Evolutionary conservation across 2,797 vertebrate species (phyloP).

Genomic region (Galagoides demidoff): DNA sequence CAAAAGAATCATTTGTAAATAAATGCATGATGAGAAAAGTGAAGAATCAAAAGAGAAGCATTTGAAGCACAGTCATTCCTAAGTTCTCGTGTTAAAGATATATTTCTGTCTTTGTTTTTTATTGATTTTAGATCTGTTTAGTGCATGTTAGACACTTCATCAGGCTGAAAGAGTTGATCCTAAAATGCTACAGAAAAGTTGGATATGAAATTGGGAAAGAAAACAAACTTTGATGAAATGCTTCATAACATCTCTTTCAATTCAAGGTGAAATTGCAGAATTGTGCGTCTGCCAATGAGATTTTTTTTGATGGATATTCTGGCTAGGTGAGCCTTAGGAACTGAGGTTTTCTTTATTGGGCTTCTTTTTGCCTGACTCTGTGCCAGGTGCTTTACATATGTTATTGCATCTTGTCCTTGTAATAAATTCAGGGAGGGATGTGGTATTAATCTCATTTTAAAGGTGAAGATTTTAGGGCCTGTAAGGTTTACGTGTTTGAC

Average conservation of each 20-base stretch:
- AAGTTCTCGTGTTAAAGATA: conserved; percentile 33
- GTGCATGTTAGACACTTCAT: conserved; percentile 42
- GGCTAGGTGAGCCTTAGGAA: background rate
- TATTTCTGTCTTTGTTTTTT: conserved; percentile 36
- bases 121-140: conserved; percentile 46
- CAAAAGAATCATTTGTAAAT: conserved; percentile 24
- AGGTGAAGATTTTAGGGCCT: conserved; percentile 1
- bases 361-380: background rate
- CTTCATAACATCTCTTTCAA: background rate
- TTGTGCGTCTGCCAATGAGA: background rate
- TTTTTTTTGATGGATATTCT: background rate
- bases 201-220: background rate
- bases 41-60: conserved; percentile 15
- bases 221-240: conserved; percentile 22
- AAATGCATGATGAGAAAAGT: conserved; percentile 17
- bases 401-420: conserved; percentile 8
- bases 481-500: background rate
- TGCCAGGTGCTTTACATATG: background rate
- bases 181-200: conserved; percentile 37
- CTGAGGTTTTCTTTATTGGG: background rate
- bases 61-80: background rate
- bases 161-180: conserved; percentile 10
- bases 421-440: background rate
- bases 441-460: conserved; percentile 41
- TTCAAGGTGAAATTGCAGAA: conserved; percentile 11